phyloP scores from a whole-genome alignment of 2,113 vertebrate species.

The Catagonus wagneri region DNA sequence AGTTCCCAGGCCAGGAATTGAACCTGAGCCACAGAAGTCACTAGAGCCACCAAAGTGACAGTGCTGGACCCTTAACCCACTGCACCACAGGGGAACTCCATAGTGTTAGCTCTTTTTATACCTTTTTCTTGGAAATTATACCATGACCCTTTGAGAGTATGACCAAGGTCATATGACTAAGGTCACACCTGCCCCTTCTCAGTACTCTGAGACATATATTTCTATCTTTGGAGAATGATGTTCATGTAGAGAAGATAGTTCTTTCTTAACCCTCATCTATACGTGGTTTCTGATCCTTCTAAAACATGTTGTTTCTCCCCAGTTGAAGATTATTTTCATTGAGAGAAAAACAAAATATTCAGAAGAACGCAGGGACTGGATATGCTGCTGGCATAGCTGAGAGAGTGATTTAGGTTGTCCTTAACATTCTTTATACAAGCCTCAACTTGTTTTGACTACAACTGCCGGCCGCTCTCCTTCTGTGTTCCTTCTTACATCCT shows the following conservation, averaged over 20 bases:
- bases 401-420: not conserved
- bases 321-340: constrained; percentile 1
- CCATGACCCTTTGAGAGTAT: not conserved
- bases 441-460: not conserved
- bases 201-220: not conserved
- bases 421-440: not conserved
- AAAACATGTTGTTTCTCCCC: not conserved
- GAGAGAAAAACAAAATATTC: not conserved
- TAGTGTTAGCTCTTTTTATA: not conserved
- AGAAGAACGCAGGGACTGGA: not conserved
- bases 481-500: not conserved
- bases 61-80: too few relatives aligned
- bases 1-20: too few relatives aligned
- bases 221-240: not conserved
- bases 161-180: not conserved
- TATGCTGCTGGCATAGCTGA: not conserved
- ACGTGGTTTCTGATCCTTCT: not conserved
- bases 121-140: not conserved
- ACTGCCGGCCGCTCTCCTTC: not conserved
- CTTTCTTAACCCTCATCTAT: not conserved
- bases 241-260: not conserved
- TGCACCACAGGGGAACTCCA: too few relatives aligned
- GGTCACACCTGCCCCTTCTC: not conserved
- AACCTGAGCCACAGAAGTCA: too few relatives aligned
- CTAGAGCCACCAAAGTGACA: too few relatives aligned